phyloP scores from a whole-genome alignment of 1,140 invertebrate species.

The Drosophila willistoni region DNA sequence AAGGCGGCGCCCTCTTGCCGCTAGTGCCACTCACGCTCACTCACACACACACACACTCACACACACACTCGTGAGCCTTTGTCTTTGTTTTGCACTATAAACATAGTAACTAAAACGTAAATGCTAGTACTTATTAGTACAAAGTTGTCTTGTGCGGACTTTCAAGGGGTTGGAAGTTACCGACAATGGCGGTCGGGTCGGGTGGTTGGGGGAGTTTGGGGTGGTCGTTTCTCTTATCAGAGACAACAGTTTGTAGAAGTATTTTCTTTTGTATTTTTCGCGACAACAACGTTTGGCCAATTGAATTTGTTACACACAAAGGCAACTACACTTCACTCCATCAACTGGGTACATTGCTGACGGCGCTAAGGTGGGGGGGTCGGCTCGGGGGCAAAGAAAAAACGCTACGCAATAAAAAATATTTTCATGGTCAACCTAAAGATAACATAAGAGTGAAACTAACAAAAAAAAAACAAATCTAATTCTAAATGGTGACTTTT shows the following conservation, averaged over 20 bases:
- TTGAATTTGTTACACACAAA: conserved; percentile 55
- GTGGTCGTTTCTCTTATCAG: conserved; percentile 30
- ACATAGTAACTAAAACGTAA: conserved; percentile 2
- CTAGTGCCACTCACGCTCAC: not conserved
- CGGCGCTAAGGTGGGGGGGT: conserved; percentile 25
- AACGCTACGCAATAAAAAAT: conserved; percentile 65
- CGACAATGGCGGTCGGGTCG: not conserved
- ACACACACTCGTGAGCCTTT: conserved; percentile 3
- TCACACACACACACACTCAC: not conserved
- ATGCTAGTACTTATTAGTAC: not conserved
- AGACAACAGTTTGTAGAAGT: conserved; percentile 19
- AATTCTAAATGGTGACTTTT: too few relatives aligned
- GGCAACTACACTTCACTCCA: not conserved
- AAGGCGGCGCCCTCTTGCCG: conserved; percentile 5
- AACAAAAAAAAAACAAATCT: conserved; percentile 33
- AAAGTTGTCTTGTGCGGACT: too few relatives aligned
- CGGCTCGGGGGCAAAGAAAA: conserved; percentile 15
- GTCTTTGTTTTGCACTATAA: conserved; percentile 8
- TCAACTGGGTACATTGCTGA: not conserved
- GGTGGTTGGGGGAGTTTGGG: not conserved
- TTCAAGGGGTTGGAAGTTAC: not conserved
- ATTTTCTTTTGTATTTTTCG: not conserved
- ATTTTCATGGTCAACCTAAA: conserved; percentile 64
- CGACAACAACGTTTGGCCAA: conserved; percentile 43
- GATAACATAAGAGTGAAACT: conserved; percentile 43